These are phyloP conservation scores for Oncorhynchus tshawytscha DNA, from an alignment of 2,113 vertebrate genomes.

Conservation along the genomic window DNA sequence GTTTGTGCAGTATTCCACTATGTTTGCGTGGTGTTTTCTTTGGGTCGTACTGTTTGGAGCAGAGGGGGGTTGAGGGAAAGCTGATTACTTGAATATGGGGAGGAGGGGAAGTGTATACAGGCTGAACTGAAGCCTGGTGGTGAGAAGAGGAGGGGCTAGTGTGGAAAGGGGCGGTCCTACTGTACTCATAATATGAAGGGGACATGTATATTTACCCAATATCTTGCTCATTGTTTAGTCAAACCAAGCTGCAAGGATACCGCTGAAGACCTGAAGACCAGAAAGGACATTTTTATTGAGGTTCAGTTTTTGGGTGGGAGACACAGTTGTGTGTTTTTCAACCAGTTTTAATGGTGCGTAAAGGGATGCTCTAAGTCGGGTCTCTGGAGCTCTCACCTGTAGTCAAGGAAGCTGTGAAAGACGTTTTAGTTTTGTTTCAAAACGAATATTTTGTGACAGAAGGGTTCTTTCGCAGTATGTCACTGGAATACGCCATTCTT, in stretches of 20 bases:
- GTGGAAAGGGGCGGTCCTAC: slow-evolving; percentile 40
- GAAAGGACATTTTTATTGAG: not conserved
- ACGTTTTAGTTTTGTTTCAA: too few relatives aligned
- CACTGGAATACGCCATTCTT: slow-evolving; percentile 40
- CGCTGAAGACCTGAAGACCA: not conserved
- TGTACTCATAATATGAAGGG: slow-evolving; percentile 27
- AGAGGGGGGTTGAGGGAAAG: slow-evolving; percentile 24
- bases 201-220: slow-evolving; percentile 45
- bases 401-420: slow-evolving; percentile 29
- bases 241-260: not conserved
- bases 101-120: not conserved
- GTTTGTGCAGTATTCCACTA: too few relatives aligned
- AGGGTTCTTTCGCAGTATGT: not conserved
- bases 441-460: not conserved
- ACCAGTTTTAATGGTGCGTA: not conserved
- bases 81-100: too few relatives aligned
- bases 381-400: slow-evolving; percentile 33
- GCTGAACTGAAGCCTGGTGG: not conserved
- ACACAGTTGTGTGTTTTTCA: not conserved
- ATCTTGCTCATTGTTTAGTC: not conserved
- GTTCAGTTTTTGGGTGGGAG: too few relatives aligned
- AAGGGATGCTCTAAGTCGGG: slow-evolving; percentile 34
- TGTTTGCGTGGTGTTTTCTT: too few relatives aligned
- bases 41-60: too few relatives aligned
- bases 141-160: not conserved